Evolutionary conservation across 30 jellyfish, hydroid and myxozoan genomes (phyloP).

Genomic region (Cassiopea andromeda): DNA sequence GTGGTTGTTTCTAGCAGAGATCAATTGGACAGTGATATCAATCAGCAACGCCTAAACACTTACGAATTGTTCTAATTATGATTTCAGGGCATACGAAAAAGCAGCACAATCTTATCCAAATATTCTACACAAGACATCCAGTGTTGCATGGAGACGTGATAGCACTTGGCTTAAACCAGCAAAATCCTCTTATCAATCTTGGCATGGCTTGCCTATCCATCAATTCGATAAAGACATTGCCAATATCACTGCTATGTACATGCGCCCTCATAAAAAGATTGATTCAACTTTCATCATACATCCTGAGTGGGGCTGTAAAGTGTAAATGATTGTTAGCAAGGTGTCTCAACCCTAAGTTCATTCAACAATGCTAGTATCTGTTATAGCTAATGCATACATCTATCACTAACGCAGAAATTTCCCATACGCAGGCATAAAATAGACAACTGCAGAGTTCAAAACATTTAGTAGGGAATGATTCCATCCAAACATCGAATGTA

Average conservation of each 20-base stretch:
- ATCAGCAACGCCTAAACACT: neutral
- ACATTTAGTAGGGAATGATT: too few relatives aligned
- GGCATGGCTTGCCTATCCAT: constrained; percentile 60
- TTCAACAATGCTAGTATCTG: neutral
- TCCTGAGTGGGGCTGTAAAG: constrained; percentile 74
- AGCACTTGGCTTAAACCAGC: constrained; percentile 70
- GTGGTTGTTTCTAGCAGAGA: too few relatives aligned
- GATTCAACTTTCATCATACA: constrained; percentile 46
- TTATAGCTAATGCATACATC: neutral
- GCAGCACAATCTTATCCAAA: constrained; percentile 8
- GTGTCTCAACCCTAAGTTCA: neutral
- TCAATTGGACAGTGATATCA: too few relatives aligned
- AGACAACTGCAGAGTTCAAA: too few relatives aligned
- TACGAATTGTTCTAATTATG: neutral
- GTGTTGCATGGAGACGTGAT: constrained; percentile 79
- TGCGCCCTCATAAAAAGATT: constrained; percentile 57
- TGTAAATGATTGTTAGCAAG: neutral
- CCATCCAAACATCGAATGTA: too few relatives aligned
- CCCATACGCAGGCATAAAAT: too few relatives aligned
- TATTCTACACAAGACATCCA: constrained; percentile 70
- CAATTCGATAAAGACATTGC: neutral
- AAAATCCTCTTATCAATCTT: constrained; percentile 31
- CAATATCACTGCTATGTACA: constrained; percentile 28
- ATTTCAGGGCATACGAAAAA: neutral
- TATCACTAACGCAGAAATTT: too few relatives aligned